Evolutionary conservation across 1,140 invertebrate species (phyloP).

Genomic region (Gonioctena quinquepunctata): DNA sequence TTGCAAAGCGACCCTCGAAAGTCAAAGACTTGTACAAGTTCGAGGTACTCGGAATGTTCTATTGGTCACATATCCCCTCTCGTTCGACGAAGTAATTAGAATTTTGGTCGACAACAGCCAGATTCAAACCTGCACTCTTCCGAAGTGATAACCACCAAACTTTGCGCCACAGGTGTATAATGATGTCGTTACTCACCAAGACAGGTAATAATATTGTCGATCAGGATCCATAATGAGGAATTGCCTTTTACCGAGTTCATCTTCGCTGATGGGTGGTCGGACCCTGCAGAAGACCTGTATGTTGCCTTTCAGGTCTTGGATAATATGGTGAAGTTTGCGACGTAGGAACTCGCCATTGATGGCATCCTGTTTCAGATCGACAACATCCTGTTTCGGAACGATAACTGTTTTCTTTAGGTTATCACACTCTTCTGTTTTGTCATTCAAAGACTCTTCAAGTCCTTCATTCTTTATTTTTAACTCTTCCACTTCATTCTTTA

Average conservation of each 20-base stretch:
- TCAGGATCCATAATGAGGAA: constrained; percentile 58
- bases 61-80: too few relatives aligned
- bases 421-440: neutral
- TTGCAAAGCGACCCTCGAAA: too few relatives aligned
- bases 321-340: constrained; percentile 56
- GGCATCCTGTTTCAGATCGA: constrained; percentile 1
- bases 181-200: too few relatives aligned
- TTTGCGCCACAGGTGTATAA: too few relatives aligned
- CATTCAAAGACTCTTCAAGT: neutral
- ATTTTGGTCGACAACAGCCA: too few relatives aligned
- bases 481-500: neutral
- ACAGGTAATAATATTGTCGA: too few relatives aligned
- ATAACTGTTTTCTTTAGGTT: too few relatives aligned
- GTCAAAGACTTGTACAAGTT: too few relatives aligned
- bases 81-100: too few relatives aligned
- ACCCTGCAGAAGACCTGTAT: constrained; percentile 76
- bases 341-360: constrained; percentile 50
- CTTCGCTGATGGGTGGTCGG: constrained; percentile 58
- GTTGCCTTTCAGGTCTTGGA: constrained; percentile 63
- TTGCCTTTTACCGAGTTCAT: constrained; percentile 45
- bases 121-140: too few relatives aligned
- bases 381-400: neutral
- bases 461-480: neutral
- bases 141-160: too few relatives aligned
- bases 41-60: too few relatives aligned